Evolutionary conservation across 2,888 invertebrate genomes (phyloP).

Genomic region (Alentia gelatinosa): DNA sequence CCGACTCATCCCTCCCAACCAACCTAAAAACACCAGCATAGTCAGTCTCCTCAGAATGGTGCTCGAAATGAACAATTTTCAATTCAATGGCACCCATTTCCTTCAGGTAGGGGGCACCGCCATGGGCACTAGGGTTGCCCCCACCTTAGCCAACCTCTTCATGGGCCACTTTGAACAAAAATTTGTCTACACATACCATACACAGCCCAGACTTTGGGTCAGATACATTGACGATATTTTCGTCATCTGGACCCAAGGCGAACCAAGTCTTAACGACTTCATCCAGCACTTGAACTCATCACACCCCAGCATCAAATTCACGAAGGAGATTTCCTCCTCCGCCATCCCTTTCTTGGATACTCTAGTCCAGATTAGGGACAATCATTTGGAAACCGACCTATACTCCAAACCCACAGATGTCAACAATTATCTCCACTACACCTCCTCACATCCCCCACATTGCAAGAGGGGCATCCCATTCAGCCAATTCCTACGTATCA

Average conservation of each 20-base stretch:
- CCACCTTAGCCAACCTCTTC: neutral
- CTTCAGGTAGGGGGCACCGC: neutral
- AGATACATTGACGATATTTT: neutral
- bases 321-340: too few species aligned
- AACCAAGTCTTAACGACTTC: neutral
- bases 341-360: too few species aligned
- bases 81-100: neutral
- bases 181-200: neutral
- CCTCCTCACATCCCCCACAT: too few species aligned
- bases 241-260: neutral
- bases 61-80: neutral
- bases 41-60: neutral
- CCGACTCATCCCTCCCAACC: neutral
- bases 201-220: neutral
- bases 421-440: too few species aligned
- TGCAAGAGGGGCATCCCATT: too few species aligned
- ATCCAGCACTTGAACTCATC: neutral
- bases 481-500: too few species aligned
- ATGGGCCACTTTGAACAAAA: neutral
- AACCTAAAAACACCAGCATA: neutral
- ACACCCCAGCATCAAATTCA: too few species aligned
- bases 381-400: too few species aligned
- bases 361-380: too few species aligned
- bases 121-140: neutral
- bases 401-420: too few species aligned